Evolutionary conservation across 2,113 vertebrate species (phyloP).

Genomic region (Chaetura pelagica): DNA sequence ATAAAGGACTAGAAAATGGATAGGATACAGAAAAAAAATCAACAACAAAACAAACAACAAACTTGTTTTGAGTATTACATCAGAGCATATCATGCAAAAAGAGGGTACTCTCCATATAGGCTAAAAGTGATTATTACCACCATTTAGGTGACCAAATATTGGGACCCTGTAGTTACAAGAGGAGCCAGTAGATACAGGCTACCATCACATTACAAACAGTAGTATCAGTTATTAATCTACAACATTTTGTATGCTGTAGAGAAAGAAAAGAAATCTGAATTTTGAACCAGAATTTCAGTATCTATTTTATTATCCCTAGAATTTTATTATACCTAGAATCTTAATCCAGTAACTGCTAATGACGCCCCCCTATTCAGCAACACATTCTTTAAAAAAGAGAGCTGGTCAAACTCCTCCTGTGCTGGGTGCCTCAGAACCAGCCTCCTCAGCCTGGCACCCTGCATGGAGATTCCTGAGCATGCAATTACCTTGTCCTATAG

Average conservation of each 20-base stretch:
- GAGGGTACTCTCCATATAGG: background rate
- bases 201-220: background rate
- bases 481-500: no score
- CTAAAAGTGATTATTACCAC: background rate
- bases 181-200: background rate
- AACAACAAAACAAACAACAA: no score
- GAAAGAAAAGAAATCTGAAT: background rate
- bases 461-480: background rate
- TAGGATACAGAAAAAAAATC: no score
- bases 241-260: fast-evolving
- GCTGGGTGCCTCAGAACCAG: background rate
- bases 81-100: background rate
- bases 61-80: no score
- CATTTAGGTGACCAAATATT: background rate
- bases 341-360: background rate
- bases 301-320: no score
- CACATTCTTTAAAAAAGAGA: background rate
- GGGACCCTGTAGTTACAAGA: background rate
- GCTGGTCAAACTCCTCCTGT: background rate
- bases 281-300: background rate
- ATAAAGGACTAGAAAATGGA: no score
- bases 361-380: background rate
- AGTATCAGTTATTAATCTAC: background rate
- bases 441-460: no score
- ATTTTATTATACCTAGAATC: background rate